Percentiles rank a stretch among this genome's conserved stretches.
Conservation (phyloP, 2,113 vertebrate genomes). For the Triplophysa tibetana region DNA sequence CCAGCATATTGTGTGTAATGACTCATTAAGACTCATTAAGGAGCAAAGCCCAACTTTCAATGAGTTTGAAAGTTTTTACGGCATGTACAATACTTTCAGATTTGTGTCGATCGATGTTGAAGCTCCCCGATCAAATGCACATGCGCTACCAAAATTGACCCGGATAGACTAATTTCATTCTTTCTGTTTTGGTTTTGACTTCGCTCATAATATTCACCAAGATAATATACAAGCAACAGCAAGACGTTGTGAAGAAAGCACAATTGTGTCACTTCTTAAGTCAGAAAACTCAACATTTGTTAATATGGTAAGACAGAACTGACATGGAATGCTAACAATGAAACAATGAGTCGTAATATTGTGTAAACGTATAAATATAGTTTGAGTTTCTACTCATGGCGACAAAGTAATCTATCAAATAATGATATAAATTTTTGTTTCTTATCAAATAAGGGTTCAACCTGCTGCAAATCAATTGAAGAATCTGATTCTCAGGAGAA, state of each 20-base stretch:
- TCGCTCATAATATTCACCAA: no score
- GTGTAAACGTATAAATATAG: not conserved
- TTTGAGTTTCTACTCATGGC: not conserved
- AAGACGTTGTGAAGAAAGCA: not conserved
- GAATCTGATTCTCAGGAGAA: not conserved
- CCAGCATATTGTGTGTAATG: no score
- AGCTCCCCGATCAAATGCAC: no score
- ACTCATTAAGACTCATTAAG: no score
- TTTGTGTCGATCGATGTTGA: no score
- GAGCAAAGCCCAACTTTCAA: no score
- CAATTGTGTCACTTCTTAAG: not conserved
- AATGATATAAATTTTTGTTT: not conserved
- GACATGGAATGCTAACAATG: not conserved
- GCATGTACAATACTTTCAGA: no score
- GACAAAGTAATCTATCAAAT: not conserved
- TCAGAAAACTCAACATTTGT: not conserved
- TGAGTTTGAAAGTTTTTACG: no score
- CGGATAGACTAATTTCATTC: no score
- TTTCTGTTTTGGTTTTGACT: no score
- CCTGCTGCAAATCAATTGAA: not conserved
- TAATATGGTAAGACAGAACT: conserved; percentile 10
- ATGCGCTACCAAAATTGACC: no score
- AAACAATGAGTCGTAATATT: not conserved
- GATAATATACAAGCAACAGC: no score
- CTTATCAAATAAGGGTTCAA: not conserved